A percentile compares a stretch with the other conserved stretches of the same genome.
These are phyloP conservation scores for Limosa lapponica DNA, from an alignment of 2,797 vertebrate species.

Conservation along the genomic window DNA sequence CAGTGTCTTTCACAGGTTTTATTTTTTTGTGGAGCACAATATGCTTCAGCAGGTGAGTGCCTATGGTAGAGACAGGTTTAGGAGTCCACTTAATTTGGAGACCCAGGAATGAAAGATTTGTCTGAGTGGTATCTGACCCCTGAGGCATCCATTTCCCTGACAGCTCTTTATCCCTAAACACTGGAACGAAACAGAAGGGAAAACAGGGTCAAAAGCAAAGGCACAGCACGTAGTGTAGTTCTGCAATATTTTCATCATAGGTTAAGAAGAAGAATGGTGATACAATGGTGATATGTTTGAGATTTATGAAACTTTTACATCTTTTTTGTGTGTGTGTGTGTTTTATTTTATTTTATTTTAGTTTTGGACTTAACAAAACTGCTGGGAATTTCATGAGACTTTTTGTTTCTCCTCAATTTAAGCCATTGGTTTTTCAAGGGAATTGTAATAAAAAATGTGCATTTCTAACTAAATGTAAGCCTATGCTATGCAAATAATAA, in stretches of 20 bases:
- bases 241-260: neutral
- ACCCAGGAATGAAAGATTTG: neutral
- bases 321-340: too few relatives aligned
- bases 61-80: neutral
- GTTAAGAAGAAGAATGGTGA: neutral
- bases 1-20: neutral
- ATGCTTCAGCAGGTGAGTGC: accelerated
- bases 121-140: neutral
- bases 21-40: neutral
- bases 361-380: neutral
- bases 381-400: neutral
- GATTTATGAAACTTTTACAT: neutral
- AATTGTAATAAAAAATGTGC: slow-evolving; percentile 36
- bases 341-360: neutral
- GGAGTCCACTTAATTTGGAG: neutral
- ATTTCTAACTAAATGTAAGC: slow-evolving; percentile 34
- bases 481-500: slow-evolving; percentile 38
- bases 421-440: slow-evolving; percentile 33
- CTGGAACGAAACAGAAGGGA: neutral
- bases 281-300: neutral
- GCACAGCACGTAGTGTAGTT: accelerated
- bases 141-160: neutral
- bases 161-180: neutral
- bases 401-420: neutral
- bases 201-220: neutral